phyloP scores from a whole-genome alignment of 1,140 invertebrate species.

The Bombus confusus region DNA sequence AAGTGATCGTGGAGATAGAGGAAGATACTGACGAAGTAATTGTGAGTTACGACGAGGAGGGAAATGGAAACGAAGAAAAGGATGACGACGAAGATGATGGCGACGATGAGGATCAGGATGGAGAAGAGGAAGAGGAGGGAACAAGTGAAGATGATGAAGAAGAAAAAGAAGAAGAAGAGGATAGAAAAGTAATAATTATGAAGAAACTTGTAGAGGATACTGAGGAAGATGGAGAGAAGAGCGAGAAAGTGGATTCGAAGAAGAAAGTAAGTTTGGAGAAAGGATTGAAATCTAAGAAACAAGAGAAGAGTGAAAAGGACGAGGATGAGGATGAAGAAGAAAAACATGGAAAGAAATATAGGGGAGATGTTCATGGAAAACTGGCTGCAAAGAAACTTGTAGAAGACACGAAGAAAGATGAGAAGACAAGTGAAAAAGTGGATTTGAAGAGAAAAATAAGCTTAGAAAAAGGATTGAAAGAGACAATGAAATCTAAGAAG shows the following conservation, averaged over 20 bases:
- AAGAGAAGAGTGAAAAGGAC: not conserved
- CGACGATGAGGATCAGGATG: not conserved
- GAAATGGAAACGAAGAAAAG: slow-evolving; percentile 19
- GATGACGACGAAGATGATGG: slow-evolving; percentile 48
- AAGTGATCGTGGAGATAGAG: slow-evolving; percentile 43
- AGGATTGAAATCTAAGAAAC: not conserved
- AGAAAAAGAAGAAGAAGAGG: slow-evolving; percentile 11
- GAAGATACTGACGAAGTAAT: slow-evolving; percentile 36
- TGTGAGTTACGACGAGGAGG: slow-evolving; percentile 14
- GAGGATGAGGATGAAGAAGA: slow-evolving; percentile 41
- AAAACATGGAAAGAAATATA: slow-evolving; percentile 33
- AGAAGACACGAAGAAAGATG: slow-evolving; percentile 20
- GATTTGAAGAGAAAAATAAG: slow-evolving; percentile 26
- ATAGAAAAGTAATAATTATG: too few species aligned
- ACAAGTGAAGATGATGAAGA: not conserved
- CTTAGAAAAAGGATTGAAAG: slow-evolving; percentile 29
- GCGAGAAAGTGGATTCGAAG: not conserved
- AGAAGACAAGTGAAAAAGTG: slow-evolving; percentile 44
- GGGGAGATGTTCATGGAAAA: too few species aligned
- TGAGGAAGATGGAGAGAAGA: not conserved
- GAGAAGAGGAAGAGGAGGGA: slow-evolving; percentile 10
- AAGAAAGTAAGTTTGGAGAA: not conserved
- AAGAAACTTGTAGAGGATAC: too few species aligned
- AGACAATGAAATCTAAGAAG: slow-evolving; percentile 10
- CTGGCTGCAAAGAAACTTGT: not conserved